Base-by-base conservation (phyloP, 2,888 invertebrate genomes). In the Rhagonycha lutea region DNA sequence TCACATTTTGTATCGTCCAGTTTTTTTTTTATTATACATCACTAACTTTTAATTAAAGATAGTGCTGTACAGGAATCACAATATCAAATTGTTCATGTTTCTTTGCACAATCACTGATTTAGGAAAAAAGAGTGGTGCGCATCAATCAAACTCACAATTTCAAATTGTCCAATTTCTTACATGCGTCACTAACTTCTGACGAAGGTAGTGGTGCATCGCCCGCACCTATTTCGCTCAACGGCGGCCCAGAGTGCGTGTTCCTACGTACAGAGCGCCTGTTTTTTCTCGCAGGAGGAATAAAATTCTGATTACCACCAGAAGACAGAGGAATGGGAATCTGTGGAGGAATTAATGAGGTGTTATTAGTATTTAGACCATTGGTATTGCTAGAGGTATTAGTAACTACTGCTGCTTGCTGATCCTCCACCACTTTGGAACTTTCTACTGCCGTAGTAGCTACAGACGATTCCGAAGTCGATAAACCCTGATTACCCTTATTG, bases 181-280 rank as follows among this genome's bases (percentile, higher is more conserved):
- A 85, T 61, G 83, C 83, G 68, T 85, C 85, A 70, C 79, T 78
- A 71, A 83, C 83, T 68, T 83, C 82, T 26, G 76, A 18, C 10
- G 73, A 69, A 10, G 85, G 85, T 61, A 86, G 80, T 12, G 88
- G 87, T 12, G 87, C 88, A 73, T 88, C 88, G 10, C 88, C 88
- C 11, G 87, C 87, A 11, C 88, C 88, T 63, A 87, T 86, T 78
- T 87, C 88, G 80, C 81, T 83, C 69, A 83, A 73, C 32, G 75
- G 76, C 77, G 70, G 14, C 47, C 68, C 68, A n/a, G 65, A 61
- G 14, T 70, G 63, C 1, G 70, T 67, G 26, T 4, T 61, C 24
- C 75, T 79, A 68, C 77, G 81, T 72, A 74, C 79, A 62, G 77
- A 78, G 11, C 80, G 74, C 47, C 79, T 78, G 65, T 73, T 78